Percentiles rank a stretch among this genome's conserved stretches.
phyloP scores from a whole-genome alignment of 2,113 vertebrate species.

The Ornithorhynchus anatinus region DNA sequence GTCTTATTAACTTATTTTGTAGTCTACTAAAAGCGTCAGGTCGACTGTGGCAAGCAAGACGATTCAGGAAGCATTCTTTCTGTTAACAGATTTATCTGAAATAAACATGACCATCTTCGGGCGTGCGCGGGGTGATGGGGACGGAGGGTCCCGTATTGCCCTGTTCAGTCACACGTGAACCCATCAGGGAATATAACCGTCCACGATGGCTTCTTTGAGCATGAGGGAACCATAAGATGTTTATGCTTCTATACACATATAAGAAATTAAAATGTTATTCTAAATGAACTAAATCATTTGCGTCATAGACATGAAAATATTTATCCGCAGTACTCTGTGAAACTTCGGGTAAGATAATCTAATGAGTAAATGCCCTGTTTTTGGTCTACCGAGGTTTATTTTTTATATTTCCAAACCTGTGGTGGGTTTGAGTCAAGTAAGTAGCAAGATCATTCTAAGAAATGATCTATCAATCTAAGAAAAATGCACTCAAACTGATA shows the following conservation, averaged over 20 bases:
- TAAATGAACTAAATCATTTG: conserved; percentile 18
- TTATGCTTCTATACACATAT: no score
- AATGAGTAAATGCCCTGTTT: not conserved
- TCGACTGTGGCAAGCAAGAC: not conserved
- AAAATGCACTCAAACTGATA: not conserved
- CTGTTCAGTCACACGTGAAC: no score
- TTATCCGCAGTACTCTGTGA: conserved; percentile 5
- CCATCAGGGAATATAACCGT: no score
- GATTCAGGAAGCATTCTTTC: conserved; percentile 23
- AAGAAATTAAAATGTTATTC: conserved; percentile 38
- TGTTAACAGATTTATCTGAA: conserved; percentile 25
- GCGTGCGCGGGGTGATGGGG: no score
- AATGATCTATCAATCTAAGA: conserved; percentile 8
- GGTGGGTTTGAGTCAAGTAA: conserved; percentile 33
- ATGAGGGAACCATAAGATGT: no score
- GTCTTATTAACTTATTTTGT: conserved; percentile 3
- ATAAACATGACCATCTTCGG: no score
- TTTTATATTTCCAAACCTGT: conserved; percentile 35
- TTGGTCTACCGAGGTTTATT: not conserved
- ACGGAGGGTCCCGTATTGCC: no score
- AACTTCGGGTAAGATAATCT: not conserved
- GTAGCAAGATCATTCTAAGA: conserved; percentile 32
- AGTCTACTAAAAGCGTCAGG: conserved; percentile 32
- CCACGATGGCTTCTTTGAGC: no score
- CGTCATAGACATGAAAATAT: conserved; percentile 7